phyloP scores from a whole-genome alignment of 1,140 invertebrate genomes.

The Dendroctonus ponderosae region DNA sequence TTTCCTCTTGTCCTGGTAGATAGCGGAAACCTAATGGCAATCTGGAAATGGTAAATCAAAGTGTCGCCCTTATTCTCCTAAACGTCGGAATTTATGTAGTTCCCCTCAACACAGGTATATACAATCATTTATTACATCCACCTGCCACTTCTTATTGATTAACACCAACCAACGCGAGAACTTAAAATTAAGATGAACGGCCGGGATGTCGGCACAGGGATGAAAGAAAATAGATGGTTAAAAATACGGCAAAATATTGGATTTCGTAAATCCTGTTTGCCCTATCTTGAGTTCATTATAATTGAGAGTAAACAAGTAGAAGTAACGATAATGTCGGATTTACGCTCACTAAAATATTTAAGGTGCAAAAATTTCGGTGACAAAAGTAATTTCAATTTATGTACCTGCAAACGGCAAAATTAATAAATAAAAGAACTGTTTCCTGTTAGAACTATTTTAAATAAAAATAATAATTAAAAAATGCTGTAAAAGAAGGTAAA shows the following conservation, averaged over 20 bases:
- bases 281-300: no score
- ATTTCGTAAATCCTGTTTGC: neutral
- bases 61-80: slow-evolving; percentile 8
- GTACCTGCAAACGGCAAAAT: no score
- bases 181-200: slow-evolving; percentile 29
- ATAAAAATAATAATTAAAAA: no score
- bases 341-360: no score
- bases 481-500: no score
- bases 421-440: no score
- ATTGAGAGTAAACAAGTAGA: no score
- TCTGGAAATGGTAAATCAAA: slow-evolving; percentile 16
- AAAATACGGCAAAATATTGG: slow-evolving; percentile 21
- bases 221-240: slow-evolving; percentile 23
- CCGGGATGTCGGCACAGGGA: slow-evolving; percentile 6
- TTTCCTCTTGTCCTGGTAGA: neutral
- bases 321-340: no score
- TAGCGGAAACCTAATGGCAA: slow-evolving; percentile 5
- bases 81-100: slow-evolving; percentile 19
- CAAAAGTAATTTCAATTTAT: no score
- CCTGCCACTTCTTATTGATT: slow-evolving; percentile 29
- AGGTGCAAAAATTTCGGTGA: no score
- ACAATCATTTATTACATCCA: slow-evolving; percentile 27
- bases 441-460: no score
- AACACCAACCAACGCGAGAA: slow-evolving; percentile 27
- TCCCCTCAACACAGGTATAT: slow-evolving; percentile 23